Evolutionary conservation across 2,113 vertebrate species (phyloP).

Genomic region (Pseudorhombus dupliciocellatus): DNA sequence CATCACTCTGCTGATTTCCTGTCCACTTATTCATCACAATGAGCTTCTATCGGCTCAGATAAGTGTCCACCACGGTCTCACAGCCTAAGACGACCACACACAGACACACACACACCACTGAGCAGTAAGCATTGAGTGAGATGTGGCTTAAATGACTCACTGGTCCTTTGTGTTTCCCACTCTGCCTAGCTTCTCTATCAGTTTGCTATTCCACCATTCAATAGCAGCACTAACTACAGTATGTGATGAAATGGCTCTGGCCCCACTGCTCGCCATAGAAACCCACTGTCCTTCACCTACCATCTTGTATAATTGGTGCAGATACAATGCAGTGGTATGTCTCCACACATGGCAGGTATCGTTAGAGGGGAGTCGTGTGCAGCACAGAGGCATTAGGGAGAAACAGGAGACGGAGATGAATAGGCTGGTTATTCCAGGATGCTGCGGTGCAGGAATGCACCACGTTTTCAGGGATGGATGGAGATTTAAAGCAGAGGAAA

Average conservation of each 20-base stretch:
- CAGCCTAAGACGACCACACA: not conserved
- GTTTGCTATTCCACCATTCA: slow-evolving; percentile 33
- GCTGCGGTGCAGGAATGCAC: slow-evolving; percentile 38
- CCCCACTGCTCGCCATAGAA: not conserved
- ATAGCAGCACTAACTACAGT: slow-evolving; percentile 36
- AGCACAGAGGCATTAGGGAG: slow-evolving; percentile 30
- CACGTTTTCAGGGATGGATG: slow-evolving; percentile 58
- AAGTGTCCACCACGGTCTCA: not conserved
- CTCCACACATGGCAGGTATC: slow-evolving; percentile 48
- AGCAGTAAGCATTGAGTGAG: slow-evolving; percentile 11
- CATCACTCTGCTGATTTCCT: slow-evolving; percentile 40
- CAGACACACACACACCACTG: not conserved
- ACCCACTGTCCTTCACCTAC: slow-evolving; percentile 26
- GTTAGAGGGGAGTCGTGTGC: slow-evolving; percentile 46
- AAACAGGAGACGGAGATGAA: slow-evolving; percentile 56
- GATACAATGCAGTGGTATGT: slow-evolving; percentile 24
- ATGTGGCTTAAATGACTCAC: slow-evolving; percentile 23
- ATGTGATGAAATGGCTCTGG: slow-evolving; percentile 3
- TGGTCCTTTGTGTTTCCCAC: slow-evolving; percentile 11
- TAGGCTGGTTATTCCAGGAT: slow-evolving; percentile 63
- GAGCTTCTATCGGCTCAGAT: slow-evolving; percentile 5
- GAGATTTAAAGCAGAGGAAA: slow-evolving; percentile 44
- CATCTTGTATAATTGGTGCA: slow-evolving; percentile 43
- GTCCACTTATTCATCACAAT: slow-evolving; percentile 23
- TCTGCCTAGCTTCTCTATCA: not conserved